A percentile compares a stretch with the other conserved stretches of the same genome.
phyloP scores from a whole-genome alignment of 2,797 vertebrate species.

The Pangasius macronema region DNA sequence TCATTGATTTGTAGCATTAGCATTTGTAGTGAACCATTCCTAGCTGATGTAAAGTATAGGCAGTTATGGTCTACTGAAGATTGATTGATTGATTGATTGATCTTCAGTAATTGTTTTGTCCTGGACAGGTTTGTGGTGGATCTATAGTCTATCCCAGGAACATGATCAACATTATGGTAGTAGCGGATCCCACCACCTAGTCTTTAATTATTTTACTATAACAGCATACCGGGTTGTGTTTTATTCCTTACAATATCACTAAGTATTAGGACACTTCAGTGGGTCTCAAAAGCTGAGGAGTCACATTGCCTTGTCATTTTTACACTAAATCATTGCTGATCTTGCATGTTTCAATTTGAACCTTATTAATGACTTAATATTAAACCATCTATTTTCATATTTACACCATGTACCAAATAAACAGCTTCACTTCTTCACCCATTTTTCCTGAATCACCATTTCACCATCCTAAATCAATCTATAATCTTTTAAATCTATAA shows the following conservation, averaged over 20 bases:
- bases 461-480: neutral
- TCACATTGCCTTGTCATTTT: neutral
- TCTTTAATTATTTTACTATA: neutral
- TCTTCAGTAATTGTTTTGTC: neutral
- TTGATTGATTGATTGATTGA: neutral
- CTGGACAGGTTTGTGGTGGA: neutral
- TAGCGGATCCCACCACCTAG: neutral
- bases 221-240: neutral
- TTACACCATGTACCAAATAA: neutral
- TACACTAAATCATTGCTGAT: neutral
- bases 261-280: neutral
- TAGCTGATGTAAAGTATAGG: neutral
- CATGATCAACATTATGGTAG: neutral
- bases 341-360: neutral
- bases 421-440: neutral
- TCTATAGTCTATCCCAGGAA: neutral
- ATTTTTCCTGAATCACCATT: neutral
- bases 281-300: no score
- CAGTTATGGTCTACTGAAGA: no score
- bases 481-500: neutral
- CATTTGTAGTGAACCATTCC: neutral
- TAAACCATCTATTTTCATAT: neutral
- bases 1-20: neutral
- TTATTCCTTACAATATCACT: neutral
- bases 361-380: neutral